Base-by-base conservation (phyloP, 2,797 vertebrate genomes). In the Diplodus sargus region DNA sequence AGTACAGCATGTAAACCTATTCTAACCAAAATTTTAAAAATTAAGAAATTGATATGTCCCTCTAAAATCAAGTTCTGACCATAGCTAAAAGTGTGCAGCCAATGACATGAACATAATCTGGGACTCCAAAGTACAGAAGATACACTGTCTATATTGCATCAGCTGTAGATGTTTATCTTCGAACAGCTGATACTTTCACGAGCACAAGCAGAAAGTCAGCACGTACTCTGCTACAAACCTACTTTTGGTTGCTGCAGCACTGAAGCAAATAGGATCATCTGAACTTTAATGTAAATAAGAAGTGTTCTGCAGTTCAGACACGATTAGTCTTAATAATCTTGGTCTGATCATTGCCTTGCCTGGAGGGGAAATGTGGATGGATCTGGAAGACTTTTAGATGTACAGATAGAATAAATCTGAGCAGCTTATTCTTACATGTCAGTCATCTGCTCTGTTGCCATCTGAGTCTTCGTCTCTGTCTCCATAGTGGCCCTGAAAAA, bases 401-500 rank as follows among this genome's bases (percentile, higher is more conserved):
- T 42, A 25, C 1, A 51, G n/a, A 56, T 13, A 16, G 3, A 59
- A 22, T 54, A 75, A 81, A 83, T 89, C 70, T 77, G 52, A 81
- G 75, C 15, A 52, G 48, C 30, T 74, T 4, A 78, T 17, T 74
- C 73, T 81, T 69, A 96, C 95, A 86, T 78, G 76, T 92, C 90
- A 47, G 74, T 63, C 47, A 80, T 52, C 16, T 81, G 85, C 22
- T 85, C 86, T 52, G 79, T 23, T 74, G 88, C 12, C 1, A 67
- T 76, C 76, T 76, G 78, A 2, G 68, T 86, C 52, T 76, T 89
- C 82, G 71, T 91, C 25, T 89, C 76, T 5, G 83, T 80, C 76
- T 92, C 93, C 94, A 95, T 93, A 65, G 28, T 83, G 42, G 12
- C 4, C 4, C 82, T 94, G 59, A 48, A 82, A 81, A 53, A 53